Base-by-base conservation (phyloP, 1,140 invertebrate species). In the Cydia amplana region DNA sequence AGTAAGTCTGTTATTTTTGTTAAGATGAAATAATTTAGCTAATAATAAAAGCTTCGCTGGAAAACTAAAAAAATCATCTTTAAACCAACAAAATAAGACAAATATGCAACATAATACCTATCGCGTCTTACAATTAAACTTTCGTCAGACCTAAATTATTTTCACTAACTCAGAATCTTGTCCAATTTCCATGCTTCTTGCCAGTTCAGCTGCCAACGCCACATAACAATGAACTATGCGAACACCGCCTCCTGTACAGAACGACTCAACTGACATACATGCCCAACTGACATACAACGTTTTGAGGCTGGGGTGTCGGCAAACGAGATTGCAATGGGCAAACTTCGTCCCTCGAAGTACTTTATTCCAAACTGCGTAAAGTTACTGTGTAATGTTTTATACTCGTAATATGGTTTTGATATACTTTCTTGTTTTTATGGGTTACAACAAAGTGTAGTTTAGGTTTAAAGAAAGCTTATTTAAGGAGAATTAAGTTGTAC, bases 191-290 rank as follows among this genome's bases (percentile, higher is more conserved):
- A n/a, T 7, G 51, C n/a, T 5, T 55, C 55, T 60, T 60, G 20
- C 18, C 55, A 60, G 18, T 23, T 60, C 55, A 55, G 51, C 51
- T 60, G 55, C 55, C 55, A 23, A 60, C 20, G 55, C 20, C 55
- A 60, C 55, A 60, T 60, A 60, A 60, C 55, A 60, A 60, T 60
- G 55, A 60, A 60, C 55, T 60, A 60, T 23, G 55, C 55, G 55
- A 18, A 60, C 20, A 60, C 20, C 23, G 18, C 20, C 55, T 20
- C 1, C 9, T 10, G 6, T 7, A 60, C 55, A 23, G 12, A 51
- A 23, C 55, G 55, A 55, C 9, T 18, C 9, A 12, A 12, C 55
- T 60, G 55, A 60, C 55, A 60, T 60, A 60, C 55, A 60, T 9
- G 1, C 1, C 1, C 20, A 60, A 20, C 55, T 60, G 55, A 23